Conservation (phyloP, 1,140 invertebrate genomes). For the Liolophura sinensis region DNA sequence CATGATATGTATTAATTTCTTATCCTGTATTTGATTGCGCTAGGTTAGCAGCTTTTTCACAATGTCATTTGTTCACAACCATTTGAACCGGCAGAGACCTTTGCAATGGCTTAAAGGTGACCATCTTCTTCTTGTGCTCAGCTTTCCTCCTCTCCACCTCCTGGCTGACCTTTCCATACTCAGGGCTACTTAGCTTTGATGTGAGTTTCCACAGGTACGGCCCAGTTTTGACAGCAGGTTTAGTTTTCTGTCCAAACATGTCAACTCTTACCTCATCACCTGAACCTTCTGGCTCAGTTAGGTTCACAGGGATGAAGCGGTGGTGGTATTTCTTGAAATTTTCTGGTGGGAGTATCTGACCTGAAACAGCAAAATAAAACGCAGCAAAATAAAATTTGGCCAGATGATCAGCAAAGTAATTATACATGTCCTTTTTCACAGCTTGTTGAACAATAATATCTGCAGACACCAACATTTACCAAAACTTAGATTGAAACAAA, state of each 20-base stretch:
- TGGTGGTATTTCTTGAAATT: slow-evolving; percentile 55
- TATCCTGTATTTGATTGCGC: background rate
- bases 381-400: slow-evolving; percentile 6
- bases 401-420: background rate
- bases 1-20: no score
- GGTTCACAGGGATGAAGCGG: slow-evolving; percentile 40
- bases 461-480: background rate
- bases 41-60: background rate
- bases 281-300: slow-evolving; percentile 34
- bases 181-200: slow-evolving; percentile 48
- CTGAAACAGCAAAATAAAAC: slow-evolving; percentile 28
- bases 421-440: background rate
- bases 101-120: background rate
- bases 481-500: slow-evolving; percentile 5
- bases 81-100: background rate
- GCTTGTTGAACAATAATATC: background rate
- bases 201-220: slow-evolving; percentile 51
- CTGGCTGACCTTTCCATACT: slow-evolving; percentile 40
- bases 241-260: slow-evolving; percentile 41
- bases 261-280: slow-evolving; percentile 39
- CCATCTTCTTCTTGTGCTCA: background rate
- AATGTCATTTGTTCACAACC: background rate
- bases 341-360: slow-evolving; percentile 54
- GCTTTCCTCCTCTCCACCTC: slow-evolving; percentile 33
- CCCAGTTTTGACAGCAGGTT: slow-evolving; percentile 27